Evolutionary conservation across 2,113 vertebrate genomes (phyloP).

Genomic region (Sander lucioperca): DNA sequence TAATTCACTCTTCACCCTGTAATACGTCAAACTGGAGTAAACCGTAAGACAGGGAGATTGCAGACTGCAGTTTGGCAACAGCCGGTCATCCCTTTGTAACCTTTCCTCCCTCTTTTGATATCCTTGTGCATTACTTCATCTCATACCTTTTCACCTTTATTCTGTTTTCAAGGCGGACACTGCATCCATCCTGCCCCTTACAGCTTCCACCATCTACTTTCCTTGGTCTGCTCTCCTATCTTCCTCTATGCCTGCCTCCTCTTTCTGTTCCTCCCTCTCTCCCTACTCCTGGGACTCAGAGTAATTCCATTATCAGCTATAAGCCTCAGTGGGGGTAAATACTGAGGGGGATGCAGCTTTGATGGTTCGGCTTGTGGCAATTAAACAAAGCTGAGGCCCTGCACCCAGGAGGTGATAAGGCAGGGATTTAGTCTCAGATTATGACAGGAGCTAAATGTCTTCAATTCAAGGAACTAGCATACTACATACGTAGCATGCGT

Average conservation of each 20-base stretch:
- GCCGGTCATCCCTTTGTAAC: slow-evolving; percentile 35
- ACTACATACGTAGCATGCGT: slow-evolving; percentile 56
- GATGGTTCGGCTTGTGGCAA: slow-evolving; percentile 74
- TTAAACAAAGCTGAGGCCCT: slow-evolving; percentile 77
- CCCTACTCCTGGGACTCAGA: slow-evolving; percentile 70
- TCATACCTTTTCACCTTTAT: slow-evolving; percentile 9
- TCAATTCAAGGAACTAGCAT: slow-evolving; percentile 62
- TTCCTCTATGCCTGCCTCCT: slow-evolving; percentile 29
- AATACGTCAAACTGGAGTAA: slow-evolving; percentile 67
- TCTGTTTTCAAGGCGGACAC: slow-evolving; percentile 29
- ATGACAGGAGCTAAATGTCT: slow-evolving; percentile 72
- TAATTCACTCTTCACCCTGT: slow-evolving; percentile 55
- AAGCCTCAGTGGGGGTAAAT: slow-evolving; percentile 77
- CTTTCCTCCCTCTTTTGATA: slow-evolving; percentile 38
- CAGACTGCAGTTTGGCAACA: slow-evolving; percentile 57
- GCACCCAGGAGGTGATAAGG: slow-evolving; percentile 72
- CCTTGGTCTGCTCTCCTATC: slow-evolving; percentile 40
- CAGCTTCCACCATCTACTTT: slow-evolving; percentile 40
- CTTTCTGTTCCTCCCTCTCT: slow-evolving; percentile 47
- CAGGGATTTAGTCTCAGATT: slow-evolving; percentile 75
- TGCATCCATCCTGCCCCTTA: slow-evolving; percentile 35
- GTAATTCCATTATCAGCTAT: slow-evolving; percentile 84
- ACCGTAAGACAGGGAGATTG: slow-evolving; percentile 41
- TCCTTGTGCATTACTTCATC: slow-evolving; percentile 26
- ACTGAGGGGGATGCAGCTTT: slow-evolving; percentile 76